Base-by-base conservation (phyloP, 2,888 invertebrate species). In the Megastigmus dorsalis region DNA sequence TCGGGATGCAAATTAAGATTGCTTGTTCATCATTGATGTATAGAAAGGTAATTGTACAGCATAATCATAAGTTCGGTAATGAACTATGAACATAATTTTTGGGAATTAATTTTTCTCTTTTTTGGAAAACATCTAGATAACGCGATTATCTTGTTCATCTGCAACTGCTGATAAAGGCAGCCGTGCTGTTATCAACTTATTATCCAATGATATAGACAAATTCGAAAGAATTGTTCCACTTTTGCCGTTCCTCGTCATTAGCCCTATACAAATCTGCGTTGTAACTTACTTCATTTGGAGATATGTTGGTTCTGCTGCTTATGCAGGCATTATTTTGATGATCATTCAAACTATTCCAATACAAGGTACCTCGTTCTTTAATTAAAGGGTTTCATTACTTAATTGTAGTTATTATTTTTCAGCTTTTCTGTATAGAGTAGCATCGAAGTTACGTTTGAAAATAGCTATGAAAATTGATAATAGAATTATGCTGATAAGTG, bases 41-140 rank as follows among this genome's bases (percentile, higher is more conserved):
- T 84, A 91, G 94, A 89, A 96, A 96, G 91, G 95, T 95, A 88
- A n/a, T n/a, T n/a, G n/a, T n/a, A n/a, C n/a, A n/a, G n/a, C n/a
- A n/a, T n/a, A n/a, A n/a, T n/a, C n/a, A n/a, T n/a, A n/a, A n/a
- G n/a, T n/a, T n/a, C n/a, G n/a, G n/a, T n/a, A n/a, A n/a, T n/a
- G n/a, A n/a, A n/a, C n/a, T n/a, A n/a, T n/a, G n/a, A n/a, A n/a
- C n/a, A n/a, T n/a, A n/a, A n/a, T n/a, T n/a, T n/a, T n/a, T n/a
- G n/a, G n/a, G n/a, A n/a, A n/a, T n/a, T n/a, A n/a, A n/a, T n/a
- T n/a, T n/a, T n/a, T n/a, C n/a, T n/a, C n/a, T n/a, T n/a, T n/a
- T n/a, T n/a, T n/a, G n/a, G n/a, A n/a, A n/a, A n/a, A n/a, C n/a
- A n/a, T n/a, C n/a, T n/a, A n/a, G 77, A 78, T 67, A n/a, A n/a